These are phyloP conservation scores for Pseudochromis fuscus DNA, from an alignment of 2,797 vertebrate genomes.

Conservation along the genomic window DNA sequence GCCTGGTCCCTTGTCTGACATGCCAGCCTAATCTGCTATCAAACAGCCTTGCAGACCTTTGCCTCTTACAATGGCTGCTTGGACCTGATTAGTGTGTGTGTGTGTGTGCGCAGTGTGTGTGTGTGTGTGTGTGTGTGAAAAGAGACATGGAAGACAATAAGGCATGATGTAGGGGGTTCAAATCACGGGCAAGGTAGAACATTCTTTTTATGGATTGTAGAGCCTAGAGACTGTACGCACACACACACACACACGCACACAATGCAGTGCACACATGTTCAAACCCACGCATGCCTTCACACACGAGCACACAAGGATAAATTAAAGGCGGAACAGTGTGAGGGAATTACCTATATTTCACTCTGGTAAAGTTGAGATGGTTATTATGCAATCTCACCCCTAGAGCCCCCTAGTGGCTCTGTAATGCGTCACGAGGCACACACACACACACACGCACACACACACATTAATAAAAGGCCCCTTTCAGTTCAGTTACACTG, in stretches of 20 bases:
- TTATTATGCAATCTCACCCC: slow-evolving; percentile 47
- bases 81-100: slow-evolving; percentile 60
- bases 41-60: slow-evolving; percentile 73
- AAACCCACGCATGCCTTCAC: slow-evolving; percentile 9
- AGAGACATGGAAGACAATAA: slow-evolving; percentile 51
- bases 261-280: slow-evolving; percentile 17
- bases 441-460: slow-evolving; percentile 5
- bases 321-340: slow-evolving; percentile 31
- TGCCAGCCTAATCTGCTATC: slow-evolving; percentile 75
- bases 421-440: slow-evolving; percentile 52
- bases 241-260: background rate
- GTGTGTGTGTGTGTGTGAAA: slow-evolving; percentile 33
- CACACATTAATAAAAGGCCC: slow-evolving; percentile 44
- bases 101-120: no score
- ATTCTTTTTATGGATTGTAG: slow-evolving; percentile 63
- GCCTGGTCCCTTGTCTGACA: slow-evolving; percentile 63
- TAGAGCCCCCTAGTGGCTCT: slow-evolving; percentile 57
- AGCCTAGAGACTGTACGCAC: slow-evolving; percentile 22
- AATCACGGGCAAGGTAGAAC: slow-evolving; percentile 65
- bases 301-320: slow-evolving; percentile 32
- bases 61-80: slow-evolving; percentile 58
- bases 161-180: slow-evolving; percentile 76
- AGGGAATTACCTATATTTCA: slow-evolving; percentile 49
- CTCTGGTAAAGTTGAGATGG: slow-evolving; percentile 38
- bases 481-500: slow-evolving; percentile 27